Percentiles rank a stretch among this genome's conserved stretches.
phyloP scores from a whole-genome alignment of 1,140 invertebrate species.

The Neotoxoptera formosana region DNA sequence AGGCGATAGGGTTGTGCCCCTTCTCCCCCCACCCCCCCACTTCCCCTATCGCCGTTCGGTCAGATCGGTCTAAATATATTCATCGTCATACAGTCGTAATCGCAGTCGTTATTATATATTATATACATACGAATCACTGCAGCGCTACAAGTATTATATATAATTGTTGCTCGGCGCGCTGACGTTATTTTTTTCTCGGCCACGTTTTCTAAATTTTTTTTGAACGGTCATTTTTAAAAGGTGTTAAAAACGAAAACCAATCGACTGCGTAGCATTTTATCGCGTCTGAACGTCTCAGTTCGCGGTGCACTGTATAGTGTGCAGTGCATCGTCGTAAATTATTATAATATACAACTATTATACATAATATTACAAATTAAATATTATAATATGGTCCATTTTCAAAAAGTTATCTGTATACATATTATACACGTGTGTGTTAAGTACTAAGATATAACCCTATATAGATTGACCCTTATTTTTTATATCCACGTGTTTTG shows the following conservation, averaged over 20 bases:
- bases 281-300: not conserved
- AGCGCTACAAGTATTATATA: constrained; percentile 18
- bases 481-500: no score
- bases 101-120: not conserved
- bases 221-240: not conserved
- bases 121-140: no score
- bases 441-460: no score
- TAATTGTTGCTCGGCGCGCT: not conserved
- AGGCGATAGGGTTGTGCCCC: not conserved
- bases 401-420: not conserved
- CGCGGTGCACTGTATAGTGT: not conserved
- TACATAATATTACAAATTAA: no score
- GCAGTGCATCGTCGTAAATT: not conserved
- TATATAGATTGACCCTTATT: no score
- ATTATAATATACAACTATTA: not conserved
- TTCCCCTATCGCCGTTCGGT: not conserved
- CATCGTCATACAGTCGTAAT: not conserved
- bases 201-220: not conserved
- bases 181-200: not conserved
- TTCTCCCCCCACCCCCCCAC: not conserved
- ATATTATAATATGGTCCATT: no score
- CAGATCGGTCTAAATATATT: constrained; percentile 33
- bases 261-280: not conserved
- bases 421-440: no score
- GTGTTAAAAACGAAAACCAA: constrained; percentile 48